A percentile compares a stretch with the other conserved stretches of the same genome.
Conservation (phyloP, 2,113 vertebrate genomes). For the Herpetotheres cachinnans region DNA sequence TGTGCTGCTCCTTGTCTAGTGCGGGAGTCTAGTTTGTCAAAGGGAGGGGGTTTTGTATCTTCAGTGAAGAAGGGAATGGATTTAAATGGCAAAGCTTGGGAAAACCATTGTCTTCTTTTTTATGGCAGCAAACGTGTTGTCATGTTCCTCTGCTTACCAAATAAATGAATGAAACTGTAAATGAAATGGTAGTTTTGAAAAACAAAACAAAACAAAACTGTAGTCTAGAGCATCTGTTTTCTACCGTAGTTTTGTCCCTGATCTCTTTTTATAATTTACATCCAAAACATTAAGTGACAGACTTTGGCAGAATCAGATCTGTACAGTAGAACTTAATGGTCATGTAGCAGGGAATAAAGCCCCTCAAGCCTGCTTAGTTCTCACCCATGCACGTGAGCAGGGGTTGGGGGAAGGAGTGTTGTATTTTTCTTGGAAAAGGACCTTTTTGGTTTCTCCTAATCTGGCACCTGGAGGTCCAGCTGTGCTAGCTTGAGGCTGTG, state of each 20-base stretch:
- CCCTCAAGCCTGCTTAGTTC: constrained; percentile 43
- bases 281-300: constrained; percentile 23
- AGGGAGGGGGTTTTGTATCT: not conserved
- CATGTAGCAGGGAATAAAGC: constrained; percentile 32
- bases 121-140: not conserved
- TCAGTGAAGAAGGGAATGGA: not conserved
- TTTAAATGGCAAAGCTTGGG: not conserved
- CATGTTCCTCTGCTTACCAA: not conserved
- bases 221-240: constrained; percentile 36
- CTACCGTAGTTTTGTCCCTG: constrained; percentile 1
- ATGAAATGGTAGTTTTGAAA: not conserved
- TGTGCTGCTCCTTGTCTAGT: not conserved
- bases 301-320: constrained; percentile 25
- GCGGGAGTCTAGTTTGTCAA: not conserved
- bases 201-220: not conserved
- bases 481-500: constrained; percentile 57
- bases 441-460: constrained; percentile 23
- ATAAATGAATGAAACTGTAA: not conserved
- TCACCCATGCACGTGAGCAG: constrained; percentile 24
- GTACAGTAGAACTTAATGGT: constrained; percentile 25
- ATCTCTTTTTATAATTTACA: constrained; percentile 19
- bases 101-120: not conserved
- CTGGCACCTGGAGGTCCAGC: constrained; percentile 64
- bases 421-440: constrained; percentile 59
- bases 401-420: not conserved